Conservation (phyloP, 2,797 vertebrate genomes). For the Pangasius mekongensis region DNA sequence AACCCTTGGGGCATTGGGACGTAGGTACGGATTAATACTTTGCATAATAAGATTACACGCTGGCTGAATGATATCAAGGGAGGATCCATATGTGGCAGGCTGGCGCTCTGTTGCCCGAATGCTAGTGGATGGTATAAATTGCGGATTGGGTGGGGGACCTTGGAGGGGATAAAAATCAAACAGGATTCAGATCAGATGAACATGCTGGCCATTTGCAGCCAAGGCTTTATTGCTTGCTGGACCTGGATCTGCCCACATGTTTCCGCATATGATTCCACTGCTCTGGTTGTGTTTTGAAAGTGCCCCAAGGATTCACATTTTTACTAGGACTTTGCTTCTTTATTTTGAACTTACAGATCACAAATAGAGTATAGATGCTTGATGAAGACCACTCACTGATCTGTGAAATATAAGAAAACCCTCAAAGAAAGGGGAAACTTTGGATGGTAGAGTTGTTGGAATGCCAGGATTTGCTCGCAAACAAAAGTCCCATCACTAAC, state of each 20-base stretch:
- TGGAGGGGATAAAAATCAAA: constrained; percentile 82
- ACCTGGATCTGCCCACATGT: constrained; percentile 60
- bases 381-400: constrained; percentile 13
- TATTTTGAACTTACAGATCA: constrained; percentile 14
- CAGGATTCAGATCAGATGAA: constrained; percentile 78
- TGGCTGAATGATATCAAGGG: constrained; percentile 94
- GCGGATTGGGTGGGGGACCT: constrained; percentile 59
- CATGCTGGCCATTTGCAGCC: constrained; percentile 84
- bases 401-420: constrained; percentile 15
- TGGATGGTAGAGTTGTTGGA: neutral
- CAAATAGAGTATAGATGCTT: constrained; percentile 22
- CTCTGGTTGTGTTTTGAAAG: constrained; percentile 7
- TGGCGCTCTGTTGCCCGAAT: constrained; percentile 64
- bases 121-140: constrained; percentile 67
- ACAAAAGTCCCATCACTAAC: constrained; percentile 24
- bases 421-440: neutral
- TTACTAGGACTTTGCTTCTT: neutral
- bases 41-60: constrained; percentile 96
- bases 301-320: constrained; percentile 22
- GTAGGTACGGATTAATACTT: constrained; percentile 94
- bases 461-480: constrained; percentile 7
- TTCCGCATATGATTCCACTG: constrained; percentile 15
- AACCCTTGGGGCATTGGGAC: constrained; percentile 82
- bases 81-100: constrained; percentile 89
- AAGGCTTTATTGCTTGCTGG: constrained; percentile 75